These are phyloP conservation scores for Amiota mariae DNA, from an alignment of 2,888 invertebrate genomes.

Conservation along the genomic window DNA sequence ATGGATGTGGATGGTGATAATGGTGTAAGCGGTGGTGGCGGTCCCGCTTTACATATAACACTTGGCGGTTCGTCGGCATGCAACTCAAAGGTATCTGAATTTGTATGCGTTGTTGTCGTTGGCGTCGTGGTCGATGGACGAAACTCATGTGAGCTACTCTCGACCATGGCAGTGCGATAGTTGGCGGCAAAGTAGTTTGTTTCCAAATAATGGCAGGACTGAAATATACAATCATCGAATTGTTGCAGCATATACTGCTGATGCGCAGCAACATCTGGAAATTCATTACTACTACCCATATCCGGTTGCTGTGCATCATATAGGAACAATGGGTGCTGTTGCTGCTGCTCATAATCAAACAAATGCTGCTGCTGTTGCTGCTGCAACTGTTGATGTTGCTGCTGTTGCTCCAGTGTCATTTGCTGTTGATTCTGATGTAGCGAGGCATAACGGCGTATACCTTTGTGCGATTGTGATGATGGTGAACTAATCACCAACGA, in stretches of 20 bases:
- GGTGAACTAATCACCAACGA: constrained; percentile 69
- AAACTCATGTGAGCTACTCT: constrained; percentile 71
- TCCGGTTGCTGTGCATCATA: constrained; percentile 1
- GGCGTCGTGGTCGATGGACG: constrained; percentile 70
- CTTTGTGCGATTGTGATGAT: constrained; percentile 68
- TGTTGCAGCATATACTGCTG: constrained; percentile 59
- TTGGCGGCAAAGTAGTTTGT: constrained; percentile 73
- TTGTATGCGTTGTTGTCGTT: constrained; percentile 57
- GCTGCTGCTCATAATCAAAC: neutral
- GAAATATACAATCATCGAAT: constrained; percentile 72
- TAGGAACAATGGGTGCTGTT: neutral
- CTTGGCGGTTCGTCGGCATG: constrained; percentile 66
- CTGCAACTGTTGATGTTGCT: neutral
- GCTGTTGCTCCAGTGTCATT: constrained; percentile 28
- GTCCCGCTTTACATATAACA: constrained; percentile 65
- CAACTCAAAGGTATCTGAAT: constrained; percentile 64
- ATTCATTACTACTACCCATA: constrained; percentile 7
- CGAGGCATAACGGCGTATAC: constrained; percentile 56
- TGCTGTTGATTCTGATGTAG: constrained; percentile 49
- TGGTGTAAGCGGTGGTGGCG: constrained; percentile 46
- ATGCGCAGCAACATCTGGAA: constrained; percentile 39
- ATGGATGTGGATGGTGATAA: constrained; percentile 8
- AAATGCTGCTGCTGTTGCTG: constrained; percentile 2
- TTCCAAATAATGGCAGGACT: constrained; percentile 73
- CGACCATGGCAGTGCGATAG: constrained; percentile 73